Evolutionary conservation across 2,797 vertebrate species (phyloP).

Genomic region (Euthynnus affinis): DNA sequence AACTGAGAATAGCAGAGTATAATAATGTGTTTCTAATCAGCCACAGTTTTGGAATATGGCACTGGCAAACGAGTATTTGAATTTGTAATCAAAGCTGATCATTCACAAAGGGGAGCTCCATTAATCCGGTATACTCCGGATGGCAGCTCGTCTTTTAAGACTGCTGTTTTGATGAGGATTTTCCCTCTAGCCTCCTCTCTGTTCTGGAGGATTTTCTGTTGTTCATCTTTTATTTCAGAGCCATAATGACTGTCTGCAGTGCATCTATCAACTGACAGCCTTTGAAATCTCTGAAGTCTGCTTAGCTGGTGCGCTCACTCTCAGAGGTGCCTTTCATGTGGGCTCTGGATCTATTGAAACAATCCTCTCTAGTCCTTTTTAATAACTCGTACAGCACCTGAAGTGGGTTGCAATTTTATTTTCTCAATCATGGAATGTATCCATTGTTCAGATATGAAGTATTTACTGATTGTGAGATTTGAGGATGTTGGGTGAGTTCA

Average conservation of each 20-base stretch:
- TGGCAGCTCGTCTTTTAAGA: conserved; percentile 60
- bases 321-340: conserved; percentile 66
- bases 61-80: conserved; percentile 47
- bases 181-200: conserved; percentile 59
- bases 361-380: conserved; percentile 47
- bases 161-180: conserved; percentile 70
- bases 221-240: conserved; percentile 74
- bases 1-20: conserved; percentile 19
- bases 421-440: conserved; percentile 25
- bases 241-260: conserved; percentile 71
- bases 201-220: conserved; percentile 60
- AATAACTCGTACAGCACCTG: conserved; percentile 27
- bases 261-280: conserved; percentile 68
- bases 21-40: conserved; percentile 49
- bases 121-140: conserved; percentile 61
- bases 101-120: conserved; percentile 50
- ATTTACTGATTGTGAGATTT: conserved; percentile 30
- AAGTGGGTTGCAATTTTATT: conserved; percentile 14
- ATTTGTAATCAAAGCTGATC: conserved; percentile 68
- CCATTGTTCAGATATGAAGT: conserved; percentile 6
- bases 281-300: conserved; percentile 74
- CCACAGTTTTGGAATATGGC: conserved; percentile 35
- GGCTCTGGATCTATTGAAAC: conserved; percentile 49
- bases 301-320: conserved; percentile 46
- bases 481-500: conserved; percentile 24